Base-by-base conservation (phyloP, 2,797 vertebrate genomes). In the Oryzias sinensis region DNA sequence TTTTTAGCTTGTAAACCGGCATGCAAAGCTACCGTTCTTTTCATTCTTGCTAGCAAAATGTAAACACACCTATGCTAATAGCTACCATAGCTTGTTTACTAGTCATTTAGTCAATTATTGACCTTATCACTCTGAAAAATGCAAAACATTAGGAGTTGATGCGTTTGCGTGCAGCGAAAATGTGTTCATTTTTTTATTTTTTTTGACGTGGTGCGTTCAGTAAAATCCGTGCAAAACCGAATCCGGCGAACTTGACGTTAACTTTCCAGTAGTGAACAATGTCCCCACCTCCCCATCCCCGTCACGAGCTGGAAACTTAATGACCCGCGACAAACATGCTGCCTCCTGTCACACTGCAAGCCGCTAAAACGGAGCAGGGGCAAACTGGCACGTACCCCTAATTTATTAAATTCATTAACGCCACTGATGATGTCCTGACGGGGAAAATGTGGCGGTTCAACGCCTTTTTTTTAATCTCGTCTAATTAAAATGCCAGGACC, bases 401-500 rank as follows among this genome's bases (percentile, higher is more conserved):
- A 79, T 47, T 56, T 3, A 15, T 40, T 15, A 24, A 25, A n/a
- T 87, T 77, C 77, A 74, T 76, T 65, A 57, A 77, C 87, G 83
- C 74, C 65, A 53, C 33, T 52, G 63, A 81, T 84, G 66, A 81
- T 76, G 63, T 47, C 62, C 62, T 77, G 71, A 73, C 78, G 82
- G 63, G 27, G 53, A 74, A 37, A 76, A 78, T 55, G 56, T 73
- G 70, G 53, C 67, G 72, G 45, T 69, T 71, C 59, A 46, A 81
- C 66, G 70, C 73, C 57, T 82, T 66, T 76, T 20, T 22, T 22
- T 22, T 41, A 60, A 72, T 77, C 59, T 52, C 48, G 43, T 62
- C 65, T 71, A 74, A 79, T 81, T 50, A 79, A 37, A 81, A 85
- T 80, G 81, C 71, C 77, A 83, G 37, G 27, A 27, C 60, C 82